Conservation (phyloP, 1,140 invertebrate genomes). For the Sinonovacula constricta region DNA sequence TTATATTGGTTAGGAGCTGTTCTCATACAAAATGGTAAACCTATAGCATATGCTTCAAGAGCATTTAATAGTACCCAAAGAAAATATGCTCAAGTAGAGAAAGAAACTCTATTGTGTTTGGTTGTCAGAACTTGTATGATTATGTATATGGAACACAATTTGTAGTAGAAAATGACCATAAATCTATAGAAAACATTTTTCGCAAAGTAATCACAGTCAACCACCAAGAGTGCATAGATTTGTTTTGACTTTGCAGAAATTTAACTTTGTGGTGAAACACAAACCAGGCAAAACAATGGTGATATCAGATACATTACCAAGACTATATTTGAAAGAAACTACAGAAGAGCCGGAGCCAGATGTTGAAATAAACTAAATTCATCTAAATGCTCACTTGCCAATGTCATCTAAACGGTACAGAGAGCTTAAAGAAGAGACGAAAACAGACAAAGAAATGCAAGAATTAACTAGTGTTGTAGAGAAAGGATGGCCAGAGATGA, state of each 20-base stretch:
- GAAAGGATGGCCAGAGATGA: conserved; percentile 11
- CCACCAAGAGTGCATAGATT: conserved; percentile 16
- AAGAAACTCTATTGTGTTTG: conserved; percentile 16
- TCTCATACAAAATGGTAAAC: conserved; percentile 2
- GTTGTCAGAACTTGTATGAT: conserved; percentile 2
- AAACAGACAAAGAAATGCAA: neutral
- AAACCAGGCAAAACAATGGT: conserved; percentile 11
- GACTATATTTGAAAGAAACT: conserved; percentile 1
- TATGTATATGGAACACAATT: conserved; percentile 13
- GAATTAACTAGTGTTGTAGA: too few species aligned
- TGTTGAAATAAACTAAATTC: too few species aligned
- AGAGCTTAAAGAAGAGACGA: conserved; percentile 44
- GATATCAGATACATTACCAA: neutral
- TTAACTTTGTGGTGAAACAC: conserved; percentile 1
- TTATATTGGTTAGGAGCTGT: conserved; percentile 2
- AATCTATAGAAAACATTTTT: conserved; percentile 6
- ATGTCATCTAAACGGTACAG: too few species aligned
- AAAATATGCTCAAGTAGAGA: conserved; percentile 9
- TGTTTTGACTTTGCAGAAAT: neutral
- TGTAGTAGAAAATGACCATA: neutral
- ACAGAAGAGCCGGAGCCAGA: too few species aligned
- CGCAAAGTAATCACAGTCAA: neutral
- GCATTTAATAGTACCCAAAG: neutral
- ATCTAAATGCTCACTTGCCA: too few species aligned
- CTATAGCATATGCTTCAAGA: neutral